phyloP scores from a whole-genome alignment of 2,113 vertebrate genomes.

The Hiodon tergisus region DNA sequence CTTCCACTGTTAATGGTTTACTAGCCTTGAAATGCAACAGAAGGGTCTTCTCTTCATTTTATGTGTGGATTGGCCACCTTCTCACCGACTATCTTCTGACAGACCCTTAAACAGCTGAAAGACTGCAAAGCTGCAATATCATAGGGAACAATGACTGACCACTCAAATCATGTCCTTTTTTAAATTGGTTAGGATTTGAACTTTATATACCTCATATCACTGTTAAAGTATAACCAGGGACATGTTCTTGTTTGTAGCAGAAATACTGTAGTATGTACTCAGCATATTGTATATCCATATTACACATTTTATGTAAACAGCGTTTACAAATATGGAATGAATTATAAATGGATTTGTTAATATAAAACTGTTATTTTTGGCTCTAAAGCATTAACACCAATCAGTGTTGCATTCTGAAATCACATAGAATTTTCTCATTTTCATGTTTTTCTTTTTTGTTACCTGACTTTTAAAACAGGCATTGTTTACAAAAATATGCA shows the following conservation, averaged over 20 bases:
- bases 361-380: slow-evolving; percentile 45
- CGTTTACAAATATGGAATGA: slow-evolving; percentile 65
- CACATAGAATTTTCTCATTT: slow-evolving; percentile 59
- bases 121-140: slow-evolving; percentile 20
- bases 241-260: slow-evolving; percentile 69
- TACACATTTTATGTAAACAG: slow-evolving; percentile 50
- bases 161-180: slow-evolving; percentile 17
- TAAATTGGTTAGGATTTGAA: slow-evolving; percentile 55
- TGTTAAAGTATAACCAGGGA: slow-evolving; percentile 65
- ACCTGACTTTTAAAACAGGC: slow-evolving; percentile 73
- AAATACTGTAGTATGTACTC: slow-evolving; percentile 68
- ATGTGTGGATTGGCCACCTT: not conserved
- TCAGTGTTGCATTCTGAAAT: slow-evolving; percentile 72
- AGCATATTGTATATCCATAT: slow-evolving; percentile 67
- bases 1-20: slow-evolving; percentile 65
- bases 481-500: slow-evolving; percentile 78
- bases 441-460: slow-evolving; percentile 55
- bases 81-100: not conserved
- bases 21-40: slow-evolving; percentile 54
- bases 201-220: slow-evolving; percentile 77
- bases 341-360: slow-evolving; percentile 51
- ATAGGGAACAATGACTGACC: slow-evolving; percentile 35
- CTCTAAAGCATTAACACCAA: slow-evolving; percentile 63
- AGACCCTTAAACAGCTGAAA: slow-evolving; percentile 69
- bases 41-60: not conserved